phyloP scores from a whole-genome alignment of 2,113 vertebrate genomes.

The Microcebus tavaratra region DNA sequence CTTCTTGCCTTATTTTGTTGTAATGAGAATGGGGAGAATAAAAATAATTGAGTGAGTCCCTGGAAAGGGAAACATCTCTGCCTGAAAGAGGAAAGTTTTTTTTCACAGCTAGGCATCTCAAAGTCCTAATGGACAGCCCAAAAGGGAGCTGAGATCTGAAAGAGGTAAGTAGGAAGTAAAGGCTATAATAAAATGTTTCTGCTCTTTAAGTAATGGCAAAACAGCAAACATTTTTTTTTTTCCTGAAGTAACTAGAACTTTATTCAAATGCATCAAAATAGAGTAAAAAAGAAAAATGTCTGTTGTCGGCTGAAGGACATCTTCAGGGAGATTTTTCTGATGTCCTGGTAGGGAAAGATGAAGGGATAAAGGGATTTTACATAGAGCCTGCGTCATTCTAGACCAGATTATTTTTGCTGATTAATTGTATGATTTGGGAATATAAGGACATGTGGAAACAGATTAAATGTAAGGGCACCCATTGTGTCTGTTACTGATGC shows the following conservation, averaged over 20 bases:
- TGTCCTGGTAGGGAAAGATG: background rate
- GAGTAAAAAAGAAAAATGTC: background rate
- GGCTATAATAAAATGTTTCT: background rate
- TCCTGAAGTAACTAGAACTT: background rate
- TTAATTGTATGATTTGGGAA: background rate
- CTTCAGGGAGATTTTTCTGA: background rate
- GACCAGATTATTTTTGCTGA: background rate
- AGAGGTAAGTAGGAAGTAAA: background rate
- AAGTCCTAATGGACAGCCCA: background rate
- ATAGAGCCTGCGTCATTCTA: background rate
- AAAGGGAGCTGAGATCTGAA: background rate
- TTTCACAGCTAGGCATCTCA: background rate
- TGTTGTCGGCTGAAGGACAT: background rate
- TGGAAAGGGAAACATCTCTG: background rate
- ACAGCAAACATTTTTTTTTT: background rate
- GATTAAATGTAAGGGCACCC: background rate
- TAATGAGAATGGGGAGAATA: background rate
- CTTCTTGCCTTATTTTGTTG: constrained; percentile 3
- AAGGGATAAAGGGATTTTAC: background rate
- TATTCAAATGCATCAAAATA: background rate
- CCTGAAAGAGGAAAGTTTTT: background rate
- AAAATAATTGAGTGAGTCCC: background rate
- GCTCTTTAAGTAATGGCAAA: background rate
- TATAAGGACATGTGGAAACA: background rate
- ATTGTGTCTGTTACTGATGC: background rate